Conservation (phyloP, 2,113 vertebrate species). For the Fregata magnificens region DNA sequence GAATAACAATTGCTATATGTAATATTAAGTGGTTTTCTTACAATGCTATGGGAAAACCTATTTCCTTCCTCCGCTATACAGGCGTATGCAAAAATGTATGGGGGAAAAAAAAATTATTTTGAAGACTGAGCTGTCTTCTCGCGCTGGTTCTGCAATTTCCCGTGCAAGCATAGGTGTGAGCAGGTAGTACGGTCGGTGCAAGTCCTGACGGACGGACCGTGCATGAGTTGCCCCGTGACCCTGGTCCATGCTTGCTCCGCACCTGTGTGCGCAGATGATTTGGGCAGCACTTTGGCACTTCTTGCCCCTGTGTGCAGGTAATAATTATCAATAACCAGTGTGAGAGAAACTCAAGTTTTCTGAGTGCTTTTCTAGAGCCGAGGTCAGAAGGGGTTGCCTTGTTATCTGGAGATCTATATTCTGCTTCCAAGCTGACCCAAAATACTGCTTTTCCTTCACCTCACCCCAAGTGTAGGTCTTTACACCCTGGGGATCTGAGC, state of each 20-base stretch:
- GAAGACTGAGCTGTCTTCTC: not conserved
- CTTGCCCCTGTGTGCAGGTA: not conserved
- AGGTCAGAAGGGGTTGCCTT: not conserved
- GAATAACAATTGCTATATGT: not conserved
- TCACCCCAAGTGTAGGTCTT: not conserved
- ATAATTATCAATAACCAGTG: not conserved
- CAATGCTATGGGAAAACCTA: fast-evolving
- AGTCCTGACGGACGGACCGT: fast-evolving
- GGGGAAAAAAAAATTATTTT: not conserved
- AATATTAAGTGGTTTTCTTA: not conserved
- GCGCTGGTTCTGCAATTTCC: fast-evolving
- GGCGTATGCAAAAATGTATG: fast-evolving
- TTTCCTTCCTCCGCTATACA: not conserved
- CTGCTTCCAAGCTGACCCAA: not conserved
- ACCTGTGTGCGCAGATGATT: no score
- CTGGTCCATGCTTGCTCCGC: fast-evolving
- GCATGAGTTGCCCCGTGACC: fast-evolving
- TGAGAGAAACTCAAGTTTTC: no score
- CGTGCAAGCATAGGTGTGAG: fast-evolving
- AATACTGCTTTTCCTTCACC: not conserved
- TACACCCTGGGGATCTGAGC: no score
- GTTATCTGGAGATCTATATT: not conserved
- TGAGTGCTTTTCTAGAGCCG: no score
- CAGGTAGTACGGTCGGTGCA: fast-evolving
- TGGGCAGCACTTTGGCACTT: not conserved